These are phyloP conservation scores for Manduca sexta DNA, from an alignment of 1,140 invertebrate species.

Conservation along the genomic window DNA sequence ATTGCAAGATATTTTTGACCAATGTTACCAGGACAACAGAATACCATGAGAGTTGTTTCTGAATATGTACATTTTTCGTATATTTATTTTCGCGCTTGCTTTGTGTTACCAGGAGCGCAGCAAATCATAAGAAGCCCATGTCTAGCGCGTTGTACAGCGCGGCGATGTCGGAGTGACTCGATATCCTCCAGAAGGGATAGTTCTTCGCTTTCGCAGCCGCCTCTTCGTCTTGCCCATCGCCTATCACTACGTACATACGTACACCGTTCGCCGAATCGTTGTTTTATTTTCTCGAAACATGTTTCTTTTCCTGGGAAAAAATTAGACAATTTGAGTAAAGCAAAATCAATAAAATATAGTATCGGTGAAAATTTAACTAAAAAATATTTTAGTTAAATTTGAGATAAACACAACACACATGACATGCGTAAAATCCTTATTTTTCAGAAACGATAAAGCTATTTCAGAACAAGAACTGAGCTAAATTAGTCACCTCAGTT, in stretches of 20 bases:
- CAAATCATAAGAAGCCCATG: constrained; percentile 93
- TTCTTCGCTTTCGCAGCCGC: constrained; percentile 94
- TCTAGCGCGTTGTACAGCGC: constrained; percentile 95
- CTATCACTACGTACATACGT: constrained; percentile 98
- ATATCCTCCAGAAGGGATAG: constrained; percentile 97
- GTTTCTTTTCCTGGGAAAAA: constrained; percentile 91
- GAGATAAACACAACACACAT: no score
- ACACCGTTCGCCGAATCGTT: constrained; percentile 96
- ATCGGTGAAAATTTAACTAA: no score
- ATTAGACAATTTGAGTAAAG: constrained; percentile 18
- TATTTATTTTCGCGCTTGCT: background rate
- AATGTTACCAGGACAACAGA: background rate
- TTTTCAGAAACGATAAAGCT: no score
- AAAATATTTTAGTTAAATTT: no score
- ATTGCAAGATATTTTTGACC: no score
- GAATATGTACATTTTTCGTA: background rate
- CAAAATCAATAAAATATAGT: no score
- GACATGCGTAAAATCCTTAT: no score
- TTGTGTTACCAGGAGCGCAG: constrained; percentile 35
- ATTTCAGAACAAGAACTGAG: no score
- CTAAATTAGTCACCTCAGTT: no score
- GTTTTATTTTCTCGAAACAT: constrained; percentile 92
- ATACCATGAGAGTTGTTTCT: no score
- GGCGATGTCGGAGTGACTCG: constrained; percentile 91
- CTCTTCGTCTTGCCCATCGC: constrained; percentile 95